Percentiles rank a stretch among this genome's conserved stretches.
These are phyloP conservation scores for Oxyruncus cristatus DNA, from an alignment of 2,113 vertebrate genomes.

Conservation along the genomic window DNA sequence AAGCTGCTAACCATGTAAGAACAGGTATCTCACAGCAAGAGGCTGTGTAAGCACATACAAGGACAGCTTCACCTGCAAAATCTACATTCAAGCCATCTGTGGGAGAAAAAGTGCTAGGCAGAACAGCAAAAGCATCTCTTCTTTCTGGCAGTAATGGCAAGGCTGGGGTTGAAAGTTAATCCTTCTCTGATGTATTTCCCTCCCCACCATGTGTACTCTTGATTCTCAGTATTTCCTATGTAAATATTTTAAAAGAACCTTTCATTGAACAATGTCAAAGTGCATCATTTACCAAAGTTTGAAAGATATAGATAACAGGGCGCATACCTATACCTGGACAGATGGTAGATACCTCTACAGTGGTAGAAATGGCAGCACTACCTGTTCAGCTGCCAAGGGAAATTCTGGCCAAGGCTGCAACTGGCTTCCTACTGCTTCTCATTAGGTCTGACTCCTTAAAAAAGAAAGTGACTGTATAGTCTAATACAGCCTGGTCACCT, in stretches of 20 bases:
- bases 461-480: slow-evolving; percentile 4
- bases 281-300: neutral
- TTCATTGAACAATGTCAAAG: neutral
- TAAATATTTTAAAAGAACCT: neutral
- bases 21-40: neutral
- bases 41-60: neutral
- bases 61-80: neutral
- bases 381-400: neutral
- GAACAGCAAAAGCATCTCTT: neutral
- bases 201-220: rapidly evolving
- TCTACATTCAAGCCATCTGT: neutral
- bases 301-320: neutral
- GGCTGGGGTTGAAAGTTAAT: neutral
- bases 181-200: neutral
- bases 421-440: neutral
- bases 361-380: neutral
- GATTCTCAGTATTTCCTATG: neutral
- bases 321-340: neutral
- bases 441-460: neutral
- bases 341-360: too few relatives aligned
- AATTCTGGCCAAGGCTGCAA: neutral
- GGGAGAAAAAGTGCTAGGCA: neutral
- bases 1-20: neutral
- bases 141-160: neutral
- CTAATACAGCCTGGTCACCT: slow-evolving; percentile 23